These are phyloP conservation scores for Ianthella basta DNA, from an alignment of 37 sponge, comb jelly and placozoan genomes.

Conservation along the genomic window DNA sequence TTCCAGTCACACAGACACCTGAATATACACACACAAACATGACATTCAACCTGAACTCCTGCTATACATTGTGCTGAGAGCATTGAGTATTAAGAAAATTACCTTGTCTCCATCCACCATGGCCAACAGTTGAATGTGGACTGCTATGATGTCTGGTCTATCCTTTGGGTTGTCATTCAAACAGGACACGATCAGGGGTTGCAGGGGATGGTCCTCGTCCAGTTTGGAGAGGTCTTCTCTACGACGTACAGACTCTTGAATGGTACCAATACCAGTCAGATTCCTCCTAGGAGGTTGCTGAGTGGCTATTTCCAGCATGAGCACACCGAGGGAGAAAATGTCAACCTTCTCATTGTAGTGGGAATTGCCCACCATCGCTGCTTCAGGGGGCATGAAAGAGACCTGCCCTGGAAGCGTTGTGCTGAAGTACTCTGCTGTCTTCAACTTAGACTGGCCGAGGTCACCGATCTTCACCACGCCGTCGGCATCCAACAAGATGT, in stretches of 20 bases:
- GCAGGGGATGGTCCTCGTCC: constrained; percentile 9
- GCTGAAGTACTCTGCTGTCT: background rate
- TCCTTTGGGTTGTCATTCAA: constrained; percentile 13
- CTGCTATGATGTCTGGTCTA: constrained; percentile 17
- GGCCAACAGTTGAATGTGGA: too few species aligned
- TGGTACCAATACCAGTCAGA: background rate
- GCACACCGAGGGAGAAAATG: constrained; percentile 16
- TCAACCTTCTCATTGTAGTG: background rate
- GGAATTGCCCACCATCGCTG: constrained; percentile 7
- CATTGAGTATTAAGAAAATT: too few species aligned
- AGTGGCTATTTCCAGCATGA: background rate
- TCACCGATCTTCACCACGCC: background rate
- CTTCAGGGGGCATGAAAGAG: constrained; percentile 17
- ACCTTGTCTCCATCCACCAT: too few species aligned
- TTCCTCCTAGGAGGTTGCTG: background rate
- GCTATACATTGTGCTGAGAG: too few species aligned
- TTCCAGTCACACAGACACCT: too few species aligned
- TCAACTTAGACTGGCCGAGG: constrained; percentile 21
- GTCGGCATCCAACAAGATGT: background rate
- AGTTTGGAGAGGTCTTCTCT: background rate
- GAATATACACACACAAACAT: too few species aligned
- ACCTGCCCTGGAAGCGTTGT: background rate
- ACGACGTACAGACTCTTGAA: constrained; percentile 44
- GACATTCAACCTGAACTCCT: too few species aligned
- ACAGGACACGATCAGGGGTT: constrained; percentile 2